Evolutionary conservation across 2,888 invertebrate genomes (phyloP).

Genomic region (Taenaris catops): DNA sequence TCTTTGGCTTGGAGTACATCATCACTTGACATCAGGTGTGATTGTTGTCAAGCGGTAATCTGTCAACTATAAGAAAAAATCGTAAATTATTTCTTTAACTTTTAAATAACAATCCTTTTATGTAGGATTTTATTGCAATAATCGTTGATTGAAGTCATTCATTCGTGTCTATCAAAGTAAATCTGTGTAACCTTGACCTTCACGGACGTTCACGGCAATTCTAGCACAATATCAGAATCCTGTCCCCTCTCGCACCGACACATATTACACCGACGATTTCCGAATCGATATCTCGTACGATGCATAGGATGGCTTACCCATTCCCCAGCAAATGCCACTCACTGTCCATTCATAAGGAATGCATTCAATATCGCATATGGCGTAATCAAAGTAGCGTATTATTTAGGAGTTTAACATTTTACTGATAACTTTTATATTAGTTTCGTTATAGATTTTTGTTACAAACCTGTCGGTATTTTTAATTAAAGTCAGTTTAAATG

Average conservation of each 20-base stretch:
- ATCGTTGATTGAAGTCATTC: conserved; percentile 15
- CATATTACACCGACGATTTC: conserved; percentile 36
- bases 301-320: conserved; percentile 11
- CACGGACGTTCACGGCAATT: conserved; percentile 40
- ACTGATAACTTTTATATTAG: too few species aligned
- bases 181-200: conserved; percentile 61
- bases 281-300: conserved; percentile 43
- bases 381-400: too few species aligned
- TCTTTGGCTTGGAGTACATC: too few species aligned
- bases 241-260: conserved; percentile 30
- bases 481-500: too few species aligned
- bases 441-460: too few species aligned
- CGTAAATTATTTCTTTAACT: too few species aligned
- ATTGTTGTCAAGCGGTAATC: too few species aligned
- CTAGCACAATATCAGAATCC: conserved; percentile 32
- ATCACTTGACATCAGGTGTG: too few species aligned
- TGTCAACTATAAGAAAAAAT: too few species aligned
- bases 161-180: conserved; percentile 16
- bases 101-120: too few species aligned
- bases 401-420: too few species aligned
- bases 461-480: too few species aligned
- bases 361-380: background rate
- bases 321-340: conserved; percentile 1
- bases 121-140: conserved; percentile 6
- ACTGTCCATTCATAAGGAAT: conserved; percentile 11